phyloP scores from a whole-genome alignment of 2,888 invertebrate genomes.

The Parnassius mnemosyne region DNA sequence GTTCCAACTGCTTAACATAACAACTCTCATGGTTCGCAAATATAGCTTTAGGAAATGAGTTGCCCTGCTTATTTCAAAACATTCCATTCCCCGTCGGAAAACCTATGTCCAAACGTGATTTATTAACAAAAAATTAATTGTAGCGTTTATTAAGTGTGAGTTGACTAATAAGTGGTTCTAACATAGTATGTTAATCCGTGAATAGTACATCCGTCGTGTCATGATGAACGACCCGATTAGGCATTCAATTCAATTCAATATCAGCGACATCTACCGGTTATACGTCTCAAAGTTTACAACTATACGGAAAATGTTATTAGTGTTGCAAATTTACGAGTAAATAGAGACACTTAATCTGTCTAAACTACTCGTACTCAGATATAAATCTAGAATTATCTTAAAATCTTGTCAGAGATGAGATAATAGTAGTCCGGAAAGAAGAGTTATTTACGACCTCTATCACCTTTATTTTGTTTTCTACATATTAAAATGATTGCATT shows the following conservation, averaged over 20 bases:
- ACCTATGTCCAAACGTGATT: conserved; percentile 11
- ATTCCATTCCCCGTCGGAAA: conserved; percentile 15
- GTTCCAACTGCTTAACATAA: conserved; percentile 7
- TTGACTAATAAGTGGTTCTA: not conserved
- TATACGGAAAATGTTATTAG: too few relatives aligned
- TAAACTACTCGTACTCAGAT: too few relatives aligned
- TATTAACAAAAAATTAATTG: conserved; percentile 1
- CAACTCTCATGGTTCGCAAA: conserved; percentile 9
- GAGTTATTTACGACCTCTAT: too few relatives aligned
- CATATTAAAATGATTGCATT: too few relatives aligned
- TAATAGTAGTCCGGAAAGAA: too few relatives aligned
- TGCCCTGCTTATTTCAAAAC: conserved; percentile 9
- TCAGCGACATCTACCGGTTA: too few relatives aligned
- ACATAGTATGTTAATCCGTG: conserved; percentile 1
- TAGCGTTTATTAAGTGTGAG: conserved; percentile 1
- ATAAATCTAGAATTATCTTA: too few relatives aligned
- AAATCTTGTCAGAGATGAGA: too few relatives aligned
- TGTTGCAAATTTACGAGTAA: not conserved
- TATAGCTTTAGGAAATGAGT: conserved; percentile 26
- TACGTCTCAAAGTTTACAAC: too few relatives aligned
- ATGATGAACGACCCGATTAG: not conserved
- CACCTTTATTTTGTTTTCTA: too few relatives aligned
- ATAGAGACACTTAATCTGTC: too few relatives aligned
- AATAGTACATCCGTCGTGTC: conserved; percentile 4
- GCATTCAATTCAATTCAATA: not conserved